phyloP scores from a whole-genome alignment of 2,797 vertebrate species.

The Natrix natrix region DNA sequence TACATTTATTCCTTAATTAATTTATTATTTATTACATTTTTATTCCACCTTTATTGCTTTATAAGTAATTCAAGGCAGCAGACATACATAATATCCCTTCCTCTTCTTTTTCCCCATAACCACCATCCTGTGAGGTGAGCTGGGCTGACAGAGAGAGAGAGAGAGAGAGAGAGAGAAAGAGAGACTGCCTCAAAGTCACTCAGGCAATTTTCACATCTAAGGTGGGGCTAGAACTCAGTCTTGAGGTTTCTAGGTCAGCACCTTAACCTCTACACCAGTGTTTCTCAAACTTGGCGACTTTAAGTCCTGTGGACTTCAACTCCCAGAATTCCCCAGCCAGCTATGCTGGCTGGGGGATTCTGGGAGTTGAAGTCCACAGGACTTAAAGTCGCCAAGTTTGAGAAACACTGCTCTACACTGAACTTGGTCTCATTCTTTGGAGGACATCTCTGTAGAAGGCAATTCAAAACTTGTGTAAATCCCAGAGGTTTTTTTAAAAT shows the following conservation, averaged over 20 bases:
- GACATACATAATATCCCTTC: neutral
- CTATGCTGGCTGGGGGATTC: too few relatives aligned
- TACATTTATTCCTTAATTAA: neutral
- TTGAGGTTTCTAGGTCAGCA: neutral
- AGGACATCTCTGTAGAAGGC: neutral
- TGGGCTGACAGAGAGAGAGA: neutral
- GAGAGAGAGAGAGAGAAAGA: neutral
- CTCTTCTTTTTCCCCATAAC: neutral
- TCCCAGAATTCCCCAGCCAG: too few relatives aligned
- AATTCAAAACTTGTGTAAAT: neutral
- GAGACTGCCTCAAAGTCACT: neutral
- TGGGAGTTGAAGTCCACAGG: too few relatives aligned
- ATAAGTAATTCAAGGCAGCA: neutral
- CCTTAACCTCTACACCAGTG: neutral
- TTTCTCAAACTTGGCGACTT: too few relatives aligned
- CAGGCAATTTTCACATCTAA: neutral
- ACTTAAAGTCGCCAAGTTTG: too few relatives aligned
- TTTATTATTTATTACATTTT: neutral
- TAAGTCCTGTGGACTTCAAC: too few relatives aligned
- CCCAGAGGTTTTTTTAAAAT: neutral
- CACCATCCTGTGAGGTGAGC: neutral
- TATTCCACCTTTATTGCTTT: neutral
- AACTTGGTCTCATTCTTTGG: neutral
- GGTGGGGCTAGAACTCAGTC: neutral
- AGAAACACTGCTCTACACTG: neutral